phyloP scores from a whole-genome alignment of 2,888 invertebrate species.

The Stenodema calcarata region DNA sequence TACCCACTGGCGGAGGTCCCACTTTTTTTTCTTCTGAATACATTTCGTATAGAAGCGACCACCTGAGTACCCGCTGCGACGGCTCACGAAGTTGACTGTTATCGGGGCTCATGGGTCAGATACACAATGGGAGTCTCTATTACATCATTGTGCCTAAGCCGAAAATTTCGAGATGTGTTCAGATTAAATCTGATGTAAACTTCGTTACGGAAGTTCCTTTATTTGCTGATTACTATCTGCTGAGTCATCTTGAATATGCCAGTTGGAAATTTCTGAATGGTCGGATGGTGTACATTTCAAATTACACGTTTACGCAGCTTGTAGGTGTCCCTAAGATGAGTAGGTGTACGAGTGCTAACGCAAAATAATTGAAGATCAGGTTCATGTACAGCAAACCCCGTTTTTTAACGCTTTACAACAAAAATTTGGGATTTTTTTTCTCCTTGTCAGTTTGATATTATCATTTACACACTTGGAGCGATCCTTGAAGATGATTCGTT shows the following conservation, averaged over 20 bases:
- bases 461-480: too few species aligned
- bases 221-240: neutral
- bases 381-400: too few species aligned
- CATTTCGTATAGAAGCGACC: neutral
- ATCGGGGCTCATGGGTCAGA: neutral
- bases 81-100: neutral
- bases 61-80: neutral
- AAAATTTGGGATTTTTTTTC: too few species aligned
- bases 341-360: too few species aligned
- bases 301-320: too few species aligned
- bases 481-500: too few species aligned
- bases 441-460: too few species aligned
- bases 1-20: neutral
- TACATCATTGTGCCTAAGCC: neutral
- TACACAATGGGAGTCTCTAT: neutral
- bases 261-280: too few species aligned
- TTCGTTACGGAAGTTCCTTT: neutral
- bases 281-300: too few species aligned
- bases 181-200: neutral
- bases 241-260: neutral
- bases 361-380: too few species aligned
- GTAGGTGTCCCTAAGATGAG: too few species aligned
- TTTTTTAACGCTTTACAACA: too few species aligned
- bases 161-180: neutral
- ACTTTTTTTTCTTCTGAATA: neutral